Conservation (phyloP, 2,113 vertebrate genomes). For the Malurus elegans region DNA sequence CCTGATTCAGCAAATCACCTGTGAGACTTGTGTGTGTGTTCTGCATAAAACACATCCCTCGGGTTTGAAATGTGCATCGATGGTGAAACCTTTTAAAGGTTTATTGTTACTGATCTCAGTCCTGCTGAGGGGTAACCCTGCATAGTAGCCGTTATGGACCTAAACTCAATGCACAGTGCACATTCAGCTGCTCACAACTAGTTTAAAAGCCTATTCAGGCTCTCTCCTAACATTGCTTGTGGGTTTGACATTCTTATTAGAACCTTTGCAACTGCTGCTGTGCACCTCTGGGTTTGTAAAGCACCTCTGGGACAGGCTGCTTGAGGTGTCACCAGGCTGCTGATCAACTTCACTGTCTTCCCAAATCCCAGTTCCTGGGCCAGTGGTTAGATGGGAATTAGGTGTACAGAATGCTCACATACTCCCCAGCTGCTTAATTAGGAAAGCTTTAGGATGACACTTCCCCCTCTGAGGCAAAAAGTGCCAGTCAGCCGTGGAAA, state of each 20-base stretch:
- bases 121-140: neutral
- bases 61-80: neutral
- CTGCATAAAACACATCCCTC: neutral
- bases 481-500: neutral
- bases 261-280: neutral
- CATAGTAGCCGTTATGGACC: neutral
- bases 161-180: neutral
- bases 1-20: neutral
- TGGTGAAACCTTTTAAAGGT: neutral
- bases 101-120: neutral
- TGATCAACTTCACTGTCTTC: neutral
- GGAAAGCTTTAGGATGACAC: neutral
- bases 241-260: neutral
- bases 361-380: neutral
- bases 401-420: neutral
- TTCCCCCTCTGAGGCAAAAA: neutral
- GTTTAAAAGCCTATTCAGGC: neutral
- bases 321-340: neutral
- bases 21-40: rapidly evolving
- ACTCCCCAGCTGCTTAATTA: neutral
- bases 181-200: neutral
- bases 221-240: neutral
- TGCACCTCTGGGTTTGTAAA: neutral
- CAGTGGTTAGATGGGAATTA: neutral
- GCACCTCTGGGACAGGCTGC: neutral